Conservation (phyloP, 2,888 invertebrate genomes). For the Drosophila percnosoma region DNA sequence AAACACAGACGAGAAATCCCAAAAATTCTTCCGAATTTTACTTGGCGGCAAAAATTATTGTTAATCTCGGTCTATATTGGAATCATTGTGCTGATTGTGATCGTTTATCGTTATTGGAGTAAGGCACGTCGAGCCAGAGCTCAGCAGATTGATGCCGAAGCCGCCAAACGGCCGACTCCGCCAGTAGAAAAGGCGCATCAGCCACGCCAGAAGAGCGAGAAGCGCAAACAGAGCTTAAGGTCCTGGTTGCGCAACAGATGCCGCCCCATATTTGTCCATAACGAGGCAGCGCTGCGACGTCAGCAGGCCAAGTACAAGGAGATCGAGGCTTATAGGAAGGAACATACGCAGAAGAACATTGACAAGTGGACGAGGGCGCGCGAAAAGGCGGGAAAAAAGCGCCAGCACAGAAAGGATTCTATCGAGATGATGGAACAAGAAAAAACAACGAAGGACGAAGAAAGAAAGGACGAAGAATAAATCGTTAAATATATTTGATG, state of each 20-base stretch:
- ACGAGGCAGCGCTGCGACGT: slow-evolving; percentile 41
- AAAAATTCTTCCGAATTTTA: not conserved
- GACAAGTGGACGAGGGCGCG: slow-evolving; percentile 53
- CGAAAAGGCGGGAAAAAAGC: slow-evolving; percentile 26
- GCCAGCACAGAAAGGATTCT: not conserved
- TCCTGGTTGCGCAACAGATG: slow-evolving; percentile 50
- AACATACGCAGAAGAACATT: slow-evolving; percentile 35
- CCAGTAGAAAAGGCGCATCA: not conserved
- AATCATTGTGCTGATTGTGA: slow-evolving; percentile 23
- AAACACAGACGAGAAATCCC: not conserved
- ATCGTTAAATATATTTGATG: not conserved
- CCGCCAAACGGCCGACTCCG: not conserved
- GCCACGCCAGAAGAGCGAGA: not conserved
- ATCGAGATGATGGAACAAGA: too few species aligned
- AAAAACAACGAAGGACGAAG: not conserved
- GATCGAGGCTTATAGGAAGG: slow-evolving; percentile 30
- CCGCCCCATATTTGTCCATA: slow-evolving; percentile 63
- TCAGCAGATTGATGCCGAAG: slow-evolving; percentile 14
- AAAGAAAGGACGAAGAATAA: not conserved
- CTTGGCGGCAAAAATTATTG: slow-evolving; percentile 44
- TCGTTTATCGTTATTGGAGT: slow-evolving; percentile 21
- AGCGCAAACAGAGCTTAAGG: slow-evolving; percentile 12
- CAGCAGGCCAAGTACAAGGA: slow-evolving; percentile 27
- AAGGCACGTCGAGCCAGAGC: not conserved
- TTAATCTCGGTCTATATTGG: slow-evolving; percentile 9